Percentiles rank a stretch among this genome's conserved stretches.
Evolutionary conservation across 1,140 invertebrate species (phyloP).

Genomic region (Sinonovacula constricta): DNA sequence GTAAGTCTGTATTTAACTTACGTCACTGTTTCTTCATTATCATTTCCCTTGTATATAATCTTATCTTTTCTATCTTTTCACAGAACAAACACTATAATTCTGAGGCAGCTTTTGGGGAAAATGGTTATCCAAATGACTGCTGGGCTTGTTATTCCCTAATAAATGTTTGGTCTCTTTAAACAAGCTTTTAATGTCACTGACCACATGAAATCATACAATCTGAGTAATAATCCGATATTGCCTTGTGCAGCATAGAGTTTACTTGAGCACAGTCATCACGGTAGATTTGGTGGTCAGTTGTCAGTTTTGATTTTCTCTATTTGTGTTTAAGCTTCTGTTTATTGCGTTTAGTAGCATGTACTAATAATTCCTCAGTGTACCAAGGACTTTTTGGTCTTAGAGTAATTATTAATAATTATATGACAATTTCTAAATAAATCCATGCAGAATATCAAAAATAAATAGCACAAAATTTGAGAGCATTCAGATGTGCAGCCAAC

Average conservation of each 20-base stretch:
- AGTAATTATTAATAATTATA: no score
- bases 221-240: constrained; percentile 20
- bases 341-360: no score
- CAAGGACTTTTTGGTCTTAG: no score
- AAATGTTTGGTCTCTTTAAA: constrained; percentile 39
- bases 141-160: background rate
- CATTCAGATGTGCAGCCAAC: no score
- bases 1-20: background rate
- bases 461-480: no score
- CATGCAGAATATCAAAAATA: no score
- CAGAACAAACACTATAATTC: constrained; percentile 39
- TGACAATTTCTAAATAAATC: no score
- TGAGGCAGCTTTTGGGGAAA: constrained; percentile 23
- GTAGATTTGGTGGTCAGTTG: constrained; percentile 18
- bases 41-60: background rate
- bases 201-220: constrained; percentile 31
- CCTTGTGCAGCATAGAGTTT: constrained; percentile 15
- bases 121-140: background rate
- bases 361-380: no score
- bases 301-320: no score
- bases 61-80: constrained; percentile 31
- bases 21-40: background rate
- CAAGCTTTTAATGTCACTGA: constrained; percentile 26
- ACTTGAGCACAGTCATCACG: constrained; percentile 32
- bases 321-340: no score